A percentile compares a stretch with the other conserved stretches of the same genome.
Conservation (phyloP, 1,140 invertebrate genomes). For the Cotesia typhae region DNA sequence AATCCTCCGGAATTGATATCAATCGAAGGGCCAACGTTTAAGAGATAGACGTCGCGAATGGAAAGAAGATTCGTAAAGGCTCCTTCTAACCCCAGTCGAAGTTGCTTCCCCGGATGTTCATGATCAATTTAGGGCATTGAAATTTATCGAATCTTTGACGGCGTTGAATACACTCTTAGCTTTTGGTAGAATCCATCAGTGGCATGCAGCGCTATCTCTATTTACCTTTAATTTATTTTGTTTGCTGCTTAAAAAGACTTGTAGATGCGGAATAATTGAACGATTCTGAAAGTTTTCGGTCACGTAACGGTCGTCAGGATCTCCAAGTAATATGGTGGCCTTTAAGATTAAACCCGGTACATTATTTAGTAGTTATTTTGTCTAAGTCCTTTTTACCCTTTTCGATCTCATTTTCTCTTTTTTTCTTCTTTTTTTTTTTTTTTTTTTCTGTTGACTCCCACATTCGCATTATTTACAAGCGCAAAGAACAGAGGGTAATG, state of each 20-base stretch:
- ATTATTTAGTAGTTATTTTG: slow-evolving; percentile 14
- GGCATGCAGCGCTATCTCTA: slow-evolving; percentile 5
- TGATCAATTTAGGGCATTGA: slow-evolving; percentile 38
- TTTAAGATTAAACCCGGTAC: slow-evolving; percentile 1
- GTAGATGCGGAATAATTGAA: slow-evolving; percentile 41
- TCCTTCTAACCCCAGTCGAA: too few species aligned
- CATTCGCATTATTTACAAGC: slow-evolving; percentile 11
- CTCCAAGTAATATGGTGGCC: slow-evolving; percentile 8
- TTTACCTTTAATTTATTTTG: slow-evolving; percentile 2
- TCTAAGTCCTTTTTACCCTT: background rate
- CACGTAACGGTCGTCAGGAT: slow-evolving; percentile 30
- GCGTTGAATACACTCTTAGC: background rate
- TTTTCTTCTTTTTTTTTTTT: background rate
- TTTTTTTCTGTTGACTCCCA: background rate
- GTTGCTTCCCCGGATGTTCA: slow-evolving; percentile 27
- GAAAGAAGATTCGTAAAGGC: slow-evolving; percentile 6
- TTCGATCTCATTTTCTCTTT: background rate
- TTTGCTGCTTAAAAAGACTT: background rate
- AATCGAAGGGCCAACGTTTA: slow-evolving; percentile 19
- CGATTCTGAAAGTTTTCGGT: slow-evolving; percentile 29
- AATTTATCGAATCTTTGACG: slow-evolving; percentile 38
- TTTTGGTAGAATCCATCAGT: too few species aligned
- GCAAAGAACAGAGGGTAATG: too few species aligned
- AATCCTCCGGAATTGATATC: background rate
- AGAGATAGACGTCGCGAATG: slow-evolving; percentile 1